Percentiles rank a stretch among this genome's conserved stretches.
phyloP scores from a whole-genome alignment of 2,113 vertebrate species.

The Anarrhichthys ocellatus region DNA sequence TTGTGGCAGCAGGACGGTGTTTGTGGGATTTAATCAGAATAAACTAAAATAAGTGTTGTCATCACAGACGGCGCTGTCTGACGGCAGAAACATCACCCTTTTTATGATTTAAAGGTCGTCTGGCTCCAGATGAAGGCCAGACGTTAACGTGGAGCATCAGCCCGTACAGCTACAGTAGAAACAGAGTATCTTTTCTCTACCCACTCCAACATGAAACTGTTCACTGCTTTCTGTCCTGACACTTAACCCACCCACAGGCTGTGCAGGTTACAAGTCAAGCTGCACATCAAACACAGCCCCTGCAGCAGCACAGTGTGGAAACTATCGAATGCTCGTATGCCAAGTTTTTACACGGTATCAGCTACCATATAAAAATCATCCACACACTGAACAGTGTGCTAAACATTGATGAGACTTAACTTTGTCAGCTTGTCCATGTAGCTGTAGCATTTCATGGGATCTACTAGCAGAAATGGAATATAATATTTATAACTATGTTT shows the following conservation, averaged over 20 bases:
- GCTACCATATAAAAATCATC: not conserved
- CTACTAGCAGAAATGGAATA: not conserved
- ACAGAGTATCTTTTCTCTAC: not conserved
- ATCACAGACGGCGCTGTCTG: not conserved
- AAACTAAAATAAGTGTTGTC: not conserved
- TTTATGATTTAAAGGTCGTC: not conserved
- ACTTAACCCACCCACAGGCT: constrained; percentile 26
- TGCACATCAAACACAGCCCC: constrained; percentile 4
- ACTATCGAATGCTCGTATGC: not conserved
- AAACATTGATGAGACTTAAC: not conserved
- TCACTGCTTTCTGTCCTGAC: not conserved
- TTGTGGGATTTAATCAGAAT: not conserved
- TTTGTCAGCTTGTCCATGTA: not conserved
- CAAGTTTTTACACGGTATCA: not conserved
- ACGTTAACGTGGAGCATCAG: not conserved
- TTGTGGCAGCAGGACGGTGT: not conserved
- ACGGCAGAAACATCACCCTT: not conserved
- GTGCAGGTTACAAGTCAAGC: constrained; percentile 13
- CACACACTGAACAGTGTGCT: not conserved
- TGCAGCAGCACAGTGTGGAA: not conserved
- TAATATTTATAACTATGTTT: too few species aligned
- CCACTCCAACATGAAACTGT: constrained; percentile 12
- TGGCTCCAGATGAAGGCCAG: not conserved
- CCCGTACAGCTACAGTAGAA: not conserved
- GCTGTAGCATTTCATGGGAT: not conserved